These are phyloP conservation scores for Calliopum simillimum DNA, from an alignment of 2,888 invertebrate genomes.

Conservation along the genomic window DNA sequence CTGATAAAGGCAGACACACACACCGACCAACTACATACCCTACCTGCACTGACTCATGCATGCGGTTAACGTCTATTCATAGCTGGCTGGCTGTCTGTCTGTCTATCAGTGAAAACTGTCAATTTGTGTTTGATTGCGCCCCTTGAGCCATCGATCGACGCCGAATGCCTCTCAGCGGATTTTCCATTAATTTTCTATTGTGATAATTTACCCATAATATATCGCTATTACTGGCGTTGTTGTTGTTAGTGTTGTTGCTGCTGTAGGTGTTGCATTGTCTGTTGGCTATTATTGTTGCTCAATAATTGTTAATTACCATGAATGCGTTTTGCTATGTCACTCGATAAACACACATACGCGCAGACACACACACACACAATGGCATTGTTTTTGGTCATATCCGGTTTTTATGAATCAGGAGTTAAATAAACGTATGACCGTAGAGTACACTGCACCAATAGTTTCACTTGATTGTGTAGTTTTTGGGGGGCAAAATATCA, in stretches of 20 bases:
- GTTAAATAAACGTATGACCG: background rate
- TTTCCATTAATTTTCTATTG: conserved; percentile 25
- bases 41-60: too few relatives aligned
- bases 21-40: too few relatives aligned
- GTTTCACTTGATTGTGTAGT: too few relatives aligned
- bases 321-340: conserved; percentile 22
- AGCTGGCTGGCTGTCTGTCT: background rate
- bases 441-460: too few relatives aligned
- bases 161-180: conserved; percentile 10
- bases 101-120: too few relatives aligned
- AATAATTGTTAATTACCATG: conserved; percentile 33
- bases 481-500: too few relatives aligned
- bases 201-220: conserved; percentile 27
- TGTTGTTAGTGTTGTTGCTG: conserved; percentile 7
- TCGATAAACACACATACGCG: background rate
- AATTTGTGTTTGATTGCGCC: too few relatives aligned
- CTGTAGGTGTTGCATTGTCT: background rate
- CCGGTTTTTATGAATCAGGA: conserved; percentile 17
- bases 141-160: too few relatives aligned
- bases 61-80: too few relatives aligned
- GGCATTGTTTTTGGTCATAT: conserved; percentile 16
- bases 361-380: background rate
- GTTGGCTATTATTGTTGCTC: conserved; percentile 17
- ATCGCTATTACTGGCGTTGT: conserved; percentile 31
- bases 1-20: too few relatives aligned